A percentile compares a stretch with the other conserved stretches of the same genome.
Conservation (phyloP, 2,888 invertebrate genomes). For the Euphydryas editha region DNA sequence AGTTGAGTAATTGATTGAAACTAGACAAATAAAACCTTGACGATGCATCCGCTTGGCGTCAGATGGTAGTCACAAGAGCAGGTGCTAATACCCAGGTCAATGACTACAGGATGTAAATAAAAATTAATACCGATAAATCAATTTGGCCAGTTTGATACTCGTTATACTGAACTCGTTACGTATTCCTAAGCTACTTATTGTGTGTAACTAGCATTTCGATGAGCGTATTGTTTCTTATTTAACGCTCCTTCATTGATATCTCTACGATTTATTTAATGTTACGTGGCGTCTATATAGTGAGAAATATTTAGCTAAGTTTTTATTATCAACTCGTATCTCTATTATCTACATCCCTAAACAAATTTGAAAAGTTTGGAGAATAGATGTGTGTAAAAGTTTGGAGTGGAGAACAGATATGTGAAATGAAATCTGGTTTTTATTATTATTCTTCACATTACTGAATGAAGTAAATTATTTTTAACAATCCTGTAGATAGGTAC, state of each 20-base stretch:
- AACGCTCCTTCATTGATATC: conserved; percentile 15
- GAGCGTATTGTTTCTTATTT: conserved; percentile 16
- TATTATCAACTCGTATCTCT: not conserved
- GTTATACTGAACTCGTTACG: not conserved
- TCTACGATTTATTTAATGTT: conserved; percentile 21
- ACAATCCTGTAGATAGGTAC: not conserved
- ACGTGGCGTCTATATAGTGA: not conserved
- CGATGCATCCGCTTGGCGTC: conserved; percentile 45
- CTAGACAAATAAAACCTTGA: conserved; percentile 39
- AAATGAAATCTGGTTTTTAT: too few species aligned
- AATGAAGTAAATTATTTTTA: not conserved
- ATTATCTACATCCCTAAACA: too few species aligned
- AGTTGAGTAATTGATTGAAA: conserved; percentile 30
- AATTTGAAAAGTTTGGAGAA: too few species aligned
- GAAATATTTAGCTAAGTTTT: not conserved
- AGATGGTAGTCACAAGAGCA: conserved; percentile 63
- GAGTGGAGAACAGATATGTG: too few species aligned
- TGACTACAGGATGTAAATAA: conserved; percentile 49
- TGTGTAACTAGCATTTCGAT: conserved; percentile 18
- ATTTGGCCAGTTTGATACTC: not conserved
- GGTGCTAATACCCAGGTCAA: conserved; percentile 65
- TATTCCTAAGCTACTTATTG: conserved; percentile 5
- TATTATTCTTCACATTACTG: not conserved
- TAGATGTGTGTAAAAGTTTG: too few species aligned
- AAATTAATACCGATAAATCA: conserved; percentile 49